Evolutionary conservation across 2,888 invertebrate genomes (phyloP), one percentile per base, ranked within the genome.

Genomic region (Eristalinus aeneus): DNA sequence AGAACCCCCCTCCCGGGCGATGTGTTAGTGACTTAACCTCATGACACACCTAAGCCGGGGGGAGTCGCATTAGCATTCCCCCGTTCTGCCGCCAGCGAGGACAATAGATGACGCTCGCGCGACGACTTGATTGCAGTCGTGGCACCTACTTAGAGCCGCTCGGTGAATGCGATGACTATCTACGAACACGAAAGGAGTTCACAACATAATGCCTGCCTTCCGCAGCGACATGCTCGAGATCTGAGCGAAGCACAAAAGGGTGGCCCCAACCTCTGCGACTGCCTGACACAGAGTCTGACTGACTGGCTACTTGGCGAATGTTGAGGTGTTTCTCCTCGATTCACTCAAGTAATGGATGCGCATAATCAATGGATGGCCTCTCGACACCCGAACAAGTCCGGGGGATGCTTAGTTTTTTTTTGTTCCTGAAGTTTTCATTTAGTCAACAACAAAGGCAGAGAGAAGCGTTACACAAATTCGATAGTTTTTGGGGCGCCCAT

Each of bases 21-120:
- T 76, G 76, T 85, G 76, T 85, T 85, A 75, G 80, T 76, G 46
- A 85, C 80, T 85, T 85, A 85, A 85, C 85, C 80, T 81, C 85
- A 80, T 81, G 85, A 81, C 85, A 85, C 81, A 85, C 85, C 85
- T 85, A 68, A 76, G 84, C 58, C 34, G 34, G 60, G 46, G 36
- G 36, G 36, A 12, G 36, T 6, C 39, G 75, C 39, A 72, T 78
- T 78, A 69, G 32, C 78, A 67, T 79, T 85, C 63, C 56, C n/a
- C 27, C 69, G 56, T 36, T 46, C 56, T 36, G n/a, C n/a, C 46
- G 12, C 56, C 54, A 20, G 31, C 65, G 64, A 80, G 81, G 81
- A 86, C 81, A 86, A 86, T 81, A 67, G 76, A 65, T 27, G 27
- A 27, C 27, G 27, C 5, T n/a, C 69, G 76, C 81, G 54, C 80